Conservation (phyloP, 2,888 invertebrate genomes). For the Calliscelio sp. region DNA sequence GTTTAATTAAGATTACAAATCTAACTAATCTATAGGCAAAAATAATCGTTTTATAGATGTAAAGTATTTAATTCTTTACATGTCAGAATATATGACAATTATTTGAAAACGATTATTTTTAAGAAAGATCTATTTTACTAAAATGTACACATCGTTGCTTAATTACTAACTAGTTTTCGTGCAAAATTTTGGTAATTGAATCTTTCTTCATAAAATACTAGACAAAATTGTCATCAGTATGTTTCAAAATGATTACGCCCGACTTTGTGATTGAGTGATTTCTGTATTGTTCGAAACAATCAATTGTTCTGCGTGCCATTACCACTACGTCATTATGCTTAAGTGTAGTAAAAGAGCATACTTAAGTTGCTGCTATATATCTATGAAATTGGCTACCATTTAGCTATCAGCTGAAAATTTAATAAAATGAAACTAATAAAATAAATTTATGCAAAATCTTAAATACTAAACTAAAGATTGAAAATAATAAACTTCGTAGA, state of each 20-base stretch:
- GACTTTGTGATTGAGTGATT: background rate
- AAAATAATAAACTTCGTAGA: too few species aligned
- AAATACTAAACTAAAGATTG: too few species aligned
- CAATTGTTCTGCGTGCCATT: conserved; percentile 20
- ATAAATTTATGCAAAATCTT: background rate
- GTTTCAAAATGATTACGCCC: background rate
- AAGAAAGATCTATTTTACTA: too few species aligned
- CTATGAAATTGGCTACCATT: background rate
- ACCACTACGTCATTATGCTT: conserved; percentile 10
- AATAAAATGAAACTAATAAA: too few species aligned
- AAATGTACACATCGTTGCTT: background rate
- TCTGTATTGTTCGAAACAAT: conserved; percentile 21
- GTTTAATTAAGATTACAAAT: background rate
- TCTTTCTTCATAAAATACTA: background rate
- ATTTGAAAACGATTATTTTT: too few species aligned
- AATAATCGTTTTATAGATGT: too few species aligned
- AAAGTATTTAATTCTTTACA: too few species aligned
- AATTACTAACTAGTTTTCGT: background rate
- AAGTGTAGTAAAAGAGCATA: background rate
- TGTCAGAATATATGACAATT: too few species aligned
- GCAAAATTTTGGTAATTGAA: background rate
- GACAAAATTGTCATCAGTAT: background rate
- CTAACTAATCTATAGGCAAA: background rate
- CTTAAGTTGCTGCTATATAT: background rate
- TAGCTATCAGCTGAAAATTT: too few species aligned